Evolutionary conservation across 2,888 invertebrate genomes (phyloP).

Genomic region (Ctenicera cuprea): DNA sequence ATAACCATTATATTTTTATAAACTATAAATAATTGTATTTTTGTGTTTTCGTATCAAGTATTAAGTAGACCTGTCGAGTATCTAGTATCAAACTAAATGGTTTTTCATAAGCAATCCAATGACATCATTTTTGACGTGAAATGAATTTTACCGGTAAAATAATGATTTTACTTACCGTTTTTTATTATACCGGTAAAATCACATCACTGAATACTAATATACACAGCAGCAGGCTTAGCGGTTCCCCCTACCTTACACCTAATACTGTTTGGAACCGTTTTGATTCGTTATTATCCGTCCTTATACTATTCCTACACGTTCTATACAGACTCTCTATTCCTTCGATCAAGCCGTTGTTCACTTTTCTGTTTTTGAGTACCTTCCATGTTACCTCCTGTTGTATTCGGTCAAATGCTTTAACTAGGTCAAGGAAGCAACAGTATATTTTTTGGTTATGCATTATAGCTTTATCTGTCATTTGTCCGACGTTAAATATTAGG

Average conservation of each 20-base stretch:
- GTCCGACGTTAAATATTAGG: not conserved
- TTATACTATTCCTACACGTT: not conserved
- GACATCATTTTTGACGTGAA: too few relatives aligned
- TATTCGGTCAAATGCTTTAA: conserved; percentile 3
- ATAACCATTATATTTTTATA: too few relatives aligned
- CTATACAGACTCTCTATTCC: not conserved
- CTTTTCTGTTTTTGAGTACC: conserved; percentile 8
- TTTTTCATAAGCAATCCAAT: too few relatives aligned
- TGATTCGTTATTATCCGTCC: not conserved
- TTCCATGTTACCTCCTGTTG: not conserved
- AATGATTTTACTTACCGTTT: too few relatives aligned
- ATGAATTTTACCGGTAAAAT: too few relatives aligned
- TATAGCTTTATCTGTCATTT: not conserved
- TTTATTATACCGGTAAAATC: too few relatives aligned
- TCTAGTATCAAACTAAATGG: too few relatives aligned
- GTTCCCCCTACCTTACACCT: not conserved
- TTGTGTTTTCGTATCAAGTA: too few relatives aligned
- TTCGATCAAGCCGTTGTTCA: not conserved
- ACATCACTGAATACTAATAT: too few relatives aligned
- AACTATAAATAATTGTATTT: too few relatives aligned
- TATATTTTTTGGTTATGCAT: not conserved
- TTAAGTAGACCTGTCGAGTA: too few relatives aligned
- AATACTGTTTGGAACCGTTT: not conserved
- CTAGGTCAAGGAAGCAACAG: not conserved
- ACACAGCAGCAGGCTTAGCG: not conserved